Evolutionary conservation across 2,113 vertebrate species (phyloP), one percentile per base, ranked within the genome.

Genomic region (Misgurnus mizolepis): DNA sequence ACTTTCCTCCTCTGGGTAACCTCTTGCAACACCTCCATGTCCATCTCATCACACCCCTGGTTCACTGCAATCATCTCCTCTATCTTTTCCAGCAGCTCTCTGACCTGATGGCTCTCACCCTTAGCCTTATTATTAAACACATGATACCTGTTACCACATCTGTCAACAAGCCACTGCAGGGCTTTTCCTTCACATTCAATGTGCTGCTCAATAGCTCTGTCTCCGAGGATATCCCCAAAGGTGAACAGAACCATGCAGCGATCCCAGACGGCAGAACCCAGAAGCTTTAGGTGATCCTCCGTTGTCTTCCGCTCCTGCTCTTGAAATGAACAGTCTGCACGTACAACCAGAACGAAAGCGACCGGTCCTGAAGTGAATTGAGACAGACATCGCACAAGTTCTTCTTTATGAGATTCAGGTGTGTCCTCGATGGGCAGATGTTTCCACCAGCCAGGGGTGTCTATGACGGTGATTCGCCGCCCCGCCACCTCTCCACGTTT

Each of bases 361-460:
- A 82, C 22, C 0, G 76, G 71, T 17, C 67, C 76, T 40, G 78
- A 66, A 50, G 55, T 2, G 11, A 9, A 56, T 50, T 82, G 27
- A 58, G 64, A 72, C 4, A 60, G 12, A 76, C 69, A 71, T 18
- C 60, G 66, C 7, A 17, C 22, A 17, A 86, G 72, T 75, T 86
- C 76, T 14, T 72, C 61, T 76, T 82, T 84, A n/a, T 40, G 67
- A 11, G 68, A n/a, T 68, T 47, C 53, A 6, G 82, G 82, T 5
- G 67, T 86, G 56, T 82, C 17, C 12, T 79, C 79, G 50, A 60
- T 50, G 45, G 76, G 68, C 40, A 68, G 45, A 40, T 49, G 79
- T 5, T 83, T 86, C 76, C 76, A 84, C 85, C 85, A 86, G 43
- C 82, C 85, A 27, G 85, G 85, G n/a, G 85, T 84, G 76, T 86